A percentile compares a stretch with the other conserved stretches of the same genome.
These are phyloP conservation scores for Sialia sialis DNA, from an alignment of 2,113 vertebrate genomes.

Conservation along the genomic window DNA sequence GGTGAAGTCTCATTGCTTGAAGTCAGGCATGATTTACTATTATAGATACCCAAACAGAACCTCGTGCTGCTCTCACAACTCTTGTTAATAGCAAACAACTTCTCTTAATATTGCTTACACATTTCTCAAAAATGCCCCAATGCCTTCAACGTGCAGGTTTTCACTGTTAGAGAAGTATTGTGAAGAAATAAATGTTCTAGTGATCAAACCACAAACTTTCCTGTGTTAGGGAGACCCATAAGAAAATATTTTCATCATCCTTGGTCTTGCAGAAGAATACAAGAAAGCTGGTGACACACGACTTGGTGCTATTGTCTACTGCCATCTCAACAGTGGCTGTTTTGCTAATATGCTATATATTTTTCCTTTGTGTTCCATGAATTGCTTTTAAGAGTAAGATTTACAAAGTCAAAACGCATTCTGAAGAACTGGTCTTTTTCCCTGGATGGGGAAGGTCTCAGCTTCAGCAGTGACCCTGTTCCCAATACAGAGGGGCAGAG, in stretches of 20 bases:
- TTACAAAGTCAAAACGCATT: background rate
- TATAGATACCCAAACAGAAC: background rate
- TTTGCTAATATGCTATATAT: background rate
- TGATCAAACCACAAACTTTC: background rate
- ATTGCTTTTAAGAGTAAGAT: background rate
- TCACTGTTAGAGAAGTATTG: background rate
- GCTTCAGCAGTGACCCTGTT: background rate
- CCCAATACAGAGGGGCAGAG: background rate
- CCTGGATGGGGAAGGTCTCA: background rate
- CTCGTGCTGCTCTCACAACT: background rate
- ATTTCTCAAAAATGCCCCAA: background rate
- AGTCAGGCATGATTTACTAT: background rate
- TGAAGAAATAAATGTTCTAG: background rate
- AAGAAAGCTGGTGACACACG: background rate
- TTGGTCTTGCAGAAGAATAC: background rate
- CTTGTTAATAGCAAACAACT: background rate
- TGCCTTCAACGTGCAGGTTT: accelerated
- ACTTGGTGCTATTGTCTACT: background rate
- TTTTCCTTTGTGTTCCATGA: background rate
- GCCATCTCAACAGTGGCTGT: background rate
- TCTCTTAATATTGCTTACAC: background rate
- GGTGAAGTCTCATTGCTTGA: background rate
- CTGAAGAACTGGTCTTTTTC: background rate
- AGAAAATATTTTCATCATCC: background rate
- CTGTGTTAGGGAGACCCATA: accelerated